Evolutionary conservation across 2,797 vertebrate genomes (phyloP), one percentile per base, ranked within the genome.

Genomic region (Anolis apletophallus): DNA sequence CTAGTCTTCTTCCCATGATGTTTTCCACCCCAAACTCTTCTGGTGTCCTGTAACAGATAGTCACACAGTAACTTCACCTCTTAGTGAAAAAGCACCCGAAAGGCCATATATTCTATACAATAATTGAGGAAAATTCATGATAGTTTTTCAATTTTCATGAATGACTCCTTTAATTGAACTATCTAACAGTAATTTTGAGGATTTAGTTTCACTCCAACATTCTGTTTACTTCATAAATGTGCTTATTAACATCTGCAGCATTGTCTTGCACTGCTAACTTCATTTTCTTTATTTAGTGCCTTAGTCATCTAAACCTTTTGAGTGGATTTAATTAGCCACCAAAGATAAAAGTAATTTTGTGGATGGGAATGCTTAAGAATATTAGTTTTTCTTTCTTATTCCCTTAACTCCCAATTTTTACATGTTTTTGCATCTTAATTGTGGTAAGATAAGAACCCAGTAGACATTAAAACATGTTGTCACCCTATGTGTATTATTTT

Each of bases 161-260:
- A 73, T 64, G 83, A 83, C 57, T 67, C 57, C 54, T 80, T 84
- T 80, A 87, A 80, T 84, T 84, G 81, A 57, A 79, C 68, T 72
- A 68, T 46, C 67, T 87, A 84, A 87, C 73, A 72, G 67, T 67
- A 40, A 57, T 76, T 84, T 84, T n/a, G 36, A 32, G 76, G 86
- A 87, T 80, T 79, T 50, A 67, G 75, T 80, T 87, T 79, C 76
- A 80, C 80, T 19, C 75, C 55, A n/a, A 55, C 81, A 73, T 83
- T 82, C 11, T 83, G 74, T 83, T 87, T 83, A n/a, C 79, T 87
- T 84, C 81, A 84, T 84, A 80, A 80, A 87, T 67, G 55, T 64
- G 46, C 55, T 87, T 75, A 79, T 80, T 87, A 84, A 80, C 55
- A 73, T 80, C 86, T 79, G 50, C 68, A 21, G 36, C 52, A 52